phyloP scores from a whole-genome alignment of 2,797 vertebrate species.

The Rhincodon typus region DNA sequence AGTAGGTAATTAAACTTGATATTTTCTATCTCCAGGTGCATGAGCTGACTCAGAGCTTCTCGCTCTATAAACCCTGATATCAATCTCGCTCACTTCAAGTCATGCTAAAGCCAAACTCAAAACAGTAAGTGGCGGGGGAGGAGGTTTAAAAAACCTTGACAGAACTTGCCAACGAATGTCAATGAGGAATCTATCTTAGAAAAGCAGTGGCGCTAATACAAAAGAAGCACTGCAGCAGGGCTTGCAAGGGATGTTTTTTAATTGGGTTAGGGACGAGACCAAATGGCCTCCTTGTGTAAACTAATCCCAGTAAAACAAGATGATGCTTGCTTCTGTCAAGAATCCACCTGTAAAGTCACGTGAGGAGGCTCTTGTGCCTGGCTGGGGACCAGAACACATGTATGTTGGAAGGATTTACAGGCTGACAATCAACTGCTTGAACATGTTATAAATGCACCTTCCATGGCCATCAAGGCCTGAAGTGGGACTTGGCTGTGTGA shows the following conservation, averaged over 20 bases:
- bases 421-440: too few relatives aligned
- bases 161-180: background rate
- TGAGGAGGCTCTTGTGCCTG: too few relatives aligned
- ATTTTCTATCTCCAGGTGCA: background rate
- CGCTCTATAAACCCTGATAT: background rate
- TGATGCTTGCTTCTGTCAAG: too few relatives aligned
- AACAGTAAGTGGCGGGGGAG: background rate
- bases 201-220: background rate
- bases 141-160: background rate
- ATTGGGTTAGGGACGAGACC: background rate
- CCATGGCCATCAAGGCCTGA: too few relatives aligned
- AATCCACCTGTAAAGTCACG: too few relatives aligned
- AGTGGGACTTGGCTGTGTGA: too few relatives aligned
- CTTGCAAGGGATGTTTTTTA: background rate
- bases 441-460: too few relatives aligned
- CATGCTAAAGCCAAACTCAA: background rate
- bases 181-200: background rate
- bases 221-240: too few relatives aligned
- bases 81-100: constrained; percentile 9
- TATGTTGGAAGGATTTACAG: too few relatives aligned
- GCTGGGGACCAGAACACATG: too few relatives aligned
- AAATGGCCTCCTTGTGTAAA: background rate
- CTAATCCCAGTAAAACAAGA: too few relatives aligned
- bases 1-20: constrained; percentile 25
- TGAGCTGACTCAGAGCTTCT: constrained; percentile 4